Base-by-base conservation (phyloP, 2,113 vertebrate species). In the Cyprinodon tularosa region DNA sequence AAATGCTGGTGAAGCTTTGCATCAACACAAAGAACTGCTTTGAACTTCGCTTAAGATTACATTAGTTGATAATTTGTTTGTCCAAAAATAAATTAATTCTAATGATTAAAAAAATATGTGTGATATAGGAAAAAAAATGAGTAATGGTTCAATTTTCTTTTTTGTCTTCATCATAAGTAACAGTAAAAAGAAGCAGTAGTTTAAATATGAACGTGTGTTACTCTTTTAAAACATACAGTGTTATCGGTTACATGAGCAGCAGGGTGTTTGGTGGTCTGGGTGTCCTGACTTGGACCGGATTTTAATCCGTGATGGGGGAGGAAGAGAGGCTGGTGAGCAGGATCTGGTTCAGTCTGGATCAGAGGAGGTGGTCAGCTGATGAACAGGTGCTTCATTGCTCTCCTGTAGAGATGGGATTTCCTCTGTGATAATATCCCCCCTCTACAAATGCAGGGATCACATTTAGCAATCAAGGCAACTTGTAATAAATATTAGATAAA, bases 341-440 rank as follows among this genome's bases (percentile, higher is more conserved):
- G 77, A 82, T 84, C 77, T 80, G 84, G 80, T 76, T 78, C 71
- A 69, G 83, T 77, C 83, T 75, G 79, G 81, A 83, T 79, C 73
- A 79, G 81, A 68, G 74, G 82, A 83, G 74, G 47, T n/a, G 62
- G 77, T 76, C 71, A n/a, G 77, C 64, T 53, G 75, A 74, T 62
- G 86, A 92, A 89, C 91, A 92, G 90, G 92, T 94, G 92, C 87
- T 88, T 65, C 74, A 72, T 62, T 76, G 77, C 40, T 36, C 72
- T 86, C 88, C 83, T 76, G 84, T 14, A 73, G 90, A 29, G 89
- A 65, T 13, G 77, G 89, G 83, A 76, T 84, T 83, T 81, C 83
- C 77, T 82, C 80, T 29, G 38, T 15, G 65, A n/a, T 60, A 3
- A 59, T 45, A 53, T 53, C 11, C 68, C 14, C 29, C 61, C 44